These are phyloP conservation scores for Tetropium fuscum DNA, from an alignment of 2,888 invertebrate genomes.

Conservation along the genomic window DNA sequence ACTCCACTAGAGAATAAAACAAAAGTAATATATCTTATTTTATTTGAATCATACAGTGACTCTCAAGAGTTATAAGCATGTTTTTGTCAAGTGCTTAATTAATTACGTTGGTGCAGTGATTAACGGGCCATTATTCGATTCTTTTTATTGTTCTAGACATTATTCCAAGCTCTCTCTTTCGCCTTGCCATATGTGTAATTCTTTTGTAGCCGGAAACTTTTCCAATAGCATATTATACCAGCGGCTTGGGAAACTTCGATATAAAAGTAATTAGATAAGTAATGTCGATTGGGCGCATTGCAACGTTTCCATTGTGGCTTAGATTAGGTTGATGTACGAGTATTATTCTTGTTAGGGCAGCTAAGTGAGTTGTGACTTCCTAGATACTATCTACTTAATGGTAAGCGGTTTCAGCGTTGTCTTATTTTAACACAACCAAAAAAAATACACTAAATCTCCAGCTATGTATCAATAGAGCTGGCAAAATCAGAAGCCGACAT, in stretches of 20 bases:
- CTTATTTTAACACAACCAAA: too few species aligned
- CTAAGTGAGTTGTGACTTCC: too few species aligned
- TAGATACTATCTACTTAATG: too few species aligned
- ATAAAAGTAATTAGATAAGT: slow-evolving; percentile 2
- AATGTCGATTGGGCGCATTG: too few species aligned
- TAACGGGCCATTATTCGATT: slow-evolving; percentile 34
- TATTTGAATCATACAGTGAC: slow-evolving; percentile 23
- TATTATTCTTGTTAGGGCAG: too few species aligned
- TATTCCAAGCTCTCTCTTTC: slow-evolving; percentile 22
- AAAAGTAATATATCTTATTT: slow-evolving; percentile 23
- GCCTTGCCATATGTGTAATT: slow-evolving; percentile 7
- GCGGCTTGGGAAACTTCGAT: background rate
- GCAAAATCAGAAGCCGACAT: too few species aligned
- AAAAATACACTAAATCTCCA: too few species aligned
- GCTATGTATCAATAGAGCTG: too few species aligned
- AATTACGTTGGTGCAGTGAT: slow-evolving; percentile 32
- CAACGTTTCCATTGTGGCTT: too few species aligned
- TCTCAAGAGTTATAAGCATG: slow-evolving; percentile 27
- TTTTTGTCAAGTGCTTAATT: slow-evolving; percentile 36
- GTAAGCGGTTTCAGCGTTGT: too few species aligned
- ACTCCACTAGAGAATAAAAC: slow-evolving; percentile 17
- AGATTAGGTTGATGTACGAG: too few species aligned
- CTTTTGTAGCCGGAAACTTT: slow-evolving; percentile 7
- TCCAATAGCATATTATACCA: slow-evolving; percentile 2
- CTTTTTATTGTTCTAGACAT: slow-evolving; percentile 31